These are phyloP conservation scores for Lasaia peninsularis DNA, from an alignment of 1,140 invertebrate genomes.

Conservation along the genomic window DNA sequence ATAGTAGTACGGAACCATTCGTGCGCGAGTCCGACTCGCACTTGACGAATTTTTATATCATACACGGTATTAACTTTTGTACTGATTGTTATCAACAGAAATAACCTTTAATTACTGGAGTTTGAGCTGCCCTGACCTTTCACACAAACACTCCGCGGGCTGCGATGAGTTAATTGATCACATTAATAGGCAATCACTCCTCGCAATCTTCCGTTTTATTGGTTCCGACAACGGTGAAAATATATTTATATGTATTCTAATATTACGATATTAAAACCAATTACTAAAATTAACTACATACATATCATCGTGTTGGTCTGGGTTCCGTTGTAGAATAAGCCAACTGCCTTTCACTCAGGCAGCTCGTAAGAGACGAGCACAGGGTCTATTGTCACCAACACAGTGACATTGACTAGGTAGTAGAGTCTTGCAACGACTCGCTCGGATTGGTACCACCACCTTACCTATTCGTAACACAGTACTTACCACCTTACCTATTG, in stretches of 20 bases:
- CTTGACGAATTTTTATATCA: too few species aligned
- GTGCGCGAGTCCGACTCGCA: too few species aligned
- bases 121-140: slow-evolving; percentile 73
- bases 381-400: too few species aligned
- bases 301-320: too few species aligned
- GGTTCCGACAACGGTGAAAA: slow-evolving; percentile 12
- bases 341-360: too few species aligned
- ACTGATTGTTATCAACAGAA: slow-evolving; percentile 73
- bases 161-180: slow-evolving; percentile 45
- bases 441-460: neutral
- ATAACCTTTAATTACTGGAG: slow-evolving; percentile 75
- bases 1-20: too few species aligned
- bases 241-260: slow-evolving; percentile 5
- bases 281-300: neutral
- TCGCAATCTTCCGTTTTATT: slow-evolving; percentile 5
- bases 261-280: neutral
- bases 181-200: slow-evolving; percentile 26
- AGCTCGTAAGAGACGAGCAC: too few species aligned
- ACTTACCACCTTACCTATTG: too few species aligned
- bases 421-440: too few species aligned
- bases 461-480: too few species aligned
- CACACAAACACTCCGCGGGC: slow-evolving; percentile 44
- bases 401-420: too few species aligned
- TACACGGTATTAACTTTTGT: slow-evolving; percentile 58
- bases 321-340: too few species aligned